Evolutionary conservation across 2,113 vertebrate species (phyloP), one percentile per base, ranked within the genome.

Genomic region (Trematocara unimaculatum): DNA sequence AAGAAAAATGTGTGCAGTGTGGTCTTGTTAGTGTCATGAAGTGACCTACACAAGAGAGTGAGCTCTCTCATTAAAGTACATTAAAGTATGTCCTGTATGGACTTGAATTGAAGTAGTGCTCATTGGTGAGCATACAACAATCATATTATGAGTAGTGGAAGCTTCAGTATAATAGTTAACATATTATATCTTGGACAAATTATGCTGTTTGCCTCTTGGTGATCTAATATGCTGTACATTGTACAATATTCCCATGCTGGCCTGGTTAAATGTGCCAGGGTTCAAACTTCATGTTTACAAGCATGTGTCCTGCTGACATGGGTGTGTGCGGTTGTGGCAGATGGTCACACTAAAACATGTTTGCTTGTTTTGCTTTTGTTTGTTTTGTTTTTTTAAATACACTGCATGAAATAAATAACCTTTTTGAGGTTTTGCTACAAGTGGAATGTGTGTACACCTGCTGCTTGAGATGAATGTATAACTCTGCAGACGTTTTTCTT

Each of bases 401-500:
- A 77, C 1, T n/a, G 9, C 45, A 31, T 47, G 0, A 77, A 18
- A 49, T 77, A 49, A 49, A 51, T n/a, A 51, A 7, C 0, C 4
- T 74, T 74, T 29, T 74, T 49, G 26, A 18, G 23, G 70, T 31
- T 51, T 77, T 3, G 17, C 3, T 18, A 53, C 4, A 40, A 20
- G 18, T n/a, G 4, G 15, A 72, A 18, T 18, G 18, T 78, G 13
- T 58, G 82, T 88, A 89, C 91, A 95, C 95, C 94, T 96, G 94
- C 87, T 70, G 90, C 87, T 88, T 94, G 93, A 49, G 95, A 94
- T 12, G 93, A 83, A n/a, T 84, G 11, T 55, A 96, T 85, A 7
- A 92, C 92, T 90, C 54, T 95, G 94, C 93, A 95, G 82, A 81
- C 26, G 56, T 96, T 95, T 84, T 55, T 94, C 93, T 96, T 96